phyloP scores from a whole-genome alignment of 2,888 invertebrate genomes.

The Aspidapion aeneum region DNA sequence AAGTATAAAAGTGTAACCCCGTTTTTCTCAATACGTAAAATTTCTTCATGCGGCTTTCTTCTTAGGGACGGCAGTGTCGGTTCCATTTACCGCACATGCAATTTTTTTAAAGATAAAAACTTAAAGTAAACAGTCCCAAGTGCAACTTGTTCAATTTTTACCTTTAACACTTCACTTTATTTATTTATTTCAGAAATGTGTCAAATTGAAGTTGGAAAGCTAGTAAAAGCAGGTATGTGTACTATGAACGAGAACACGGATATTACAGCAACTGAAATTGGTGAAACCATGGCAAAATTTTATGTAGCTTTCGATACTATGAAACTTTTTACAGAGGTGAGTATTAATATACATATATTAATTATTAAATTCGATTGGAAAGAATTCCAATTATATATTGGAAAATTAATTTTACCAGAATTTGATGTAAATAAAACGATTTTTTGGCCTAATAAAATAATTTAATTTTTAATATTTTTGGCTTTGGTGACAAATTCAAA shows the following conservation, averaged over 20 bases:
- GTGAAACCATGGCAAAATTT: conserved; percentile 69
- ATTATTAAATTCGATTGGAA: too few relatives aligned
- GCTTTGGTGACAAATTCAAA: too few relatives aligned
- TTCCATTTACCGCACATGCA: too few relatives aligned
- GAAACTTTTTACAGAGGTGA: conserved; percentile 64
- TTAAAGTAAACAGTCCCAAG: too few relatives aligned
- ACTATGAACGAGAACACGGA: conserved; percentile 55
- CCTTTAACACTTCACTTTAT: too few relatives aligned
- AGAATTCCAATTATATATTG: neutral
- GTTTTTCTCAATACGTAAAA: too few relatives aligned
- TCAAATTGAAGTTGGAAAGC: conserved; percentile 64
- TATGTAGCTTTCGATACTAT: conserved; percentile 71
- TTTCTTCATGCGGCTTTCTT: too few relatives aligned
- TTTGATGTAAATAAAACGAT: neutral
- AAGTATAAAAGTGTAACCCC: too few relatives aligned
- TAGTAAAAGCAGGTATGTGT: conserved; percentile 62
- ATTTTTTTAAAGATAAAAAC: too few relatives aligned
- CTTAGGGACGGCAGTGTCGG: too few relatives aligned
- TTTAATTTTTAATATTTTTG: too few relatives aligned
- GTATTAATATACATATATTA: conserved; percentile 3
- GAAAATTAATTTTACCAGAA: conserved; percentile 2
- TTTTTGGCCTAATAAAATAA: neutral
- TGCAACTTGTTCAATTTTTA: too few relatives aligned
- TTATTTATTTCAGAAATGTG: conserved; percentile 59
- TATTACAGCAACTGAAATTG: conserved; percentile 60